Evolutionary conservation across 2,113 vertebrate genomes (phyloP), one percentile per base, ranked within the genome.

Genomic region (Hassar affinis): DNA sequence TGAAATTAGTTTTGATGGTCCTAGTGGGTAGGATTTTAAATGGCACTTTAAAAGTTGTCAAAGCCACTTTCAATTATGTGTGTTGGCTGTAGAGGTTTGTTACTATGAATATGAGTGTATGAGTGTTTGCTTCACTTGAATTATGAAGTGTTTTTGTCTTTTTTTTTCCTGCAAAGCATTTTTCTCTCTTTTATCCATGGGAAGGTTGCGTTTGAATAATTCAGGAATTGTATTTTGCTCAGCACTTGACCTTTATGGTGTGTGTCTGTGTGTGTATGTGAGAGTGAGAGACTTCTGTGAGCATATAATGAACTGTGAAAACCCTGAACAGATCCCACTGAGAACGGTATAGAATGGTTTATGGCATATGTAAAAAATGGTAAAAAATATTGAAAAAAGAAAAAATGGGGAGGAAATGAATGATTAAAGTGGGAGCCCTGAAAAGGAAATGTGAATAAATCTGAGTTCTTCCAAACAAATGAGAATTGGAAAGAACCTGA

Each of bases 221-320:
- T 77, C 83, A 88, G 42, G 61, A 83, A 86, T 71, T 75, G 80
- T 85, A 81, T 85, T 87, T 87, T 85, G 85, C 79, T 75, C 79
- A 52, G 82, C 59, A 66, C 85, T 86, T 85, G 87, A 85, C 87
- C 85, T 88, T 88, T 86, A 49, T 10, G 2, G n/a, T 85, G 77
- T 74, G 49, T 51, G 57, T 59, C 57, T 69, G 77, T 59, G 30
- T 85, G 76, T 74, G 35, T 62, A 69, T 33, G 81, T 20, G 27
- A 69, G 11, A 7, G 6, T 18, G 47, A 42, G 45, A 59, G 69
- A 51, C 47, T 69, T 18, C 47, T 68, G 11, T 68, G 45, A 68
- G 54, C 9, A 57, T 64, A 69, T 52, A n/a, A 83, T n/a, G 27
- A 61, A 64, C 25, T 71, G 79, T 78, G 82, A 81, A 62, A 7